phyloP scores from a whole-genome alignment of 2,797 vertebrate genomes.

The Amazona finschi region DNA sequence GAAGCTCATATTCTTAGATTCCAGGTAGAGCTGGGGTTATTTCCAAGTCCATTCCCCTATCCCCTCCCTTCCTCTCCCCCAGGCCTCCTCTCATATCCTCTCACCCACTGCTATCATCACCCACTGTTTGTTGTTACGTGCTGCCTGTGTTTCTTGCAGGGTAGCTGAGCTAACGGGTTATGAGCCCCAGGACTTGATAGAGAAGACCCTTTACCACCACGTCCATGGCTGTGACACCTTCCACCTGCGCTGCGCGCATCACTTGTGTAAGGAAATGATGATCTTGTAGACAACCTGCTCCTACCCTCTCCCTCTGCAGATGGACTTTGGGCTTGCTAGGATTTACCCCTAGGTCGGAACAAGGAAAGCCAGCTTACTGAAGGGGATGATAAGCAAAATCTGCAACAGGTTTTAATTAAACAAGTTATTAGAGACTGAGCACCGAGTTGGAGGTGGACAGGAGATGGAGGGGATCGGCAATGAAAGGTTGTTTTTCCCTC shows the following conservation, averaged over 20 bases:
- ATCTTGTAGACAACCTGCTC: not conserved
- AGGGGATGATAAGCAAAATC: not conserved
- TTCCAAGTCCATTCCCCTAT: not conserved
- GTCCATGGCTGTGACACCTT: constrained; percentile 97
- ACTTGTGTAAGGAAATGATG: constrained; percentile 86
- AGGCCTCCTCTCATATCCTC: not conserved
- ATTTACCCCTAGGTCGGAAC: not conserved
- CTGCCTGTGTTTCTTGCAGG: constrained; percentile 67
- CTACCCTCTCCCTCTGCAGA: not conserved
- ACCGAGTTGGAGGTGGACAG: not conserved
- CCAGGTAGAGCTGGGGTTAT: constrained; percentile 80
- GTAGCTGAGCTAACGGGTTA: constrained; percentile 95
- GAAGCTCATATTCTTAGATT: constrained; percentile 99
- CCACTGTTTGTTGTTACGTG: not conserved
- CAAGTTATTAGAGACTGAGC: not conserved
- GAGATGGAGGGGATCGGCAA: not conserved
- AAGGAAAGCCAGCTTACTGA: not conserved
- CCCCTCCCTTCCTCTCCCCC: not conserved
- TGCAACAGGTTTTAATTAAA: not conserved
- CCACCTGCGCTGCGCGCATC: constrained; percentile 94
- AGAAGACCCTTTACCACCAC: constrained; percentile 98
- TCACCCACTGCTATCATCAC: not conserved
- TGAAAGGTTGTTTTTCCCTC: not conserved
- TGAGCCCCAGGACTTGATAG: constrained; percentile 97
- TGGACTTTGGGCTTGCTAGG: not conserved